A percentile compares a stretch with the other conserved stretches of the same genome.
These are phyloP conservation scores for Alaudala cheleensis DNA, from an alignment of 2,113 vertebrate genomes.

Conservation along the genomic window DNA sequence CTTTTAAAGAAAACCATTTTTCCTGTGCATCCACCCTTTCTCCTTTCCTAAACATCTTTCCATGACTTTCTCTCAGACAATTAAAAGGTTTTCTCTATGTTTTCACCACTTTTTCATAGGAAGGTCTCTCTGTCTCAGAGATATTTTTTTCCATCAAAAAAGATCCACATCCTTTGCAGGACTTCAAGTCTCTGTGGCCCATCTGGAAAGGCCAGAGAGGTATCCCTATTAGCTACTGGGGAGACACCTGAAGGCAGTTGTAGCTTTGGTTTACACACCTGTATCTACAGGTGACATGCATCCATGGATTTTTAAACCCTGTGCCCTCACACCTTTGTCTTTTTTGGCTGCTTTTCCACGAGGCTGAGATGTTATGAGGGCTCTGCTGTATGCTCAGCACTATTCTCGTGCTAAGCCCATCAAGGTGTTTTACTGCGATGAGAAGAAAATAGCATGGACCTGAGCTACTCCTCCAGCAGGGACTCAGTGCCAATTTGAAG, in stretches of 20 bases:
- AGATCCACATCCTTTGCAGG: background rate
- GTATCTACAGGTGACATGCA: rapidly evolving
- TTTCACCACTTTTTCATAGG: background rate
- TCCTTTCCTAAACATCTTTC: background rate
- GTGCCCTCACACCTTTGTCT: background rate
- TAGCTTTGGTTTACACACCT: background rate
- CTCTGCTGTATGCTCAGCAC: background rate
- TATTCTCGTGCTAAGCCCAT: background rate
- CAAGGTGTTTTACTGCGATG: background rate
- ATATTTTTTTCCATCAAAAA: background rate
- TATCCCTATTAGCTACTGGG: background rate
- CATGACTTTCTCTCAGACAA: background rate
- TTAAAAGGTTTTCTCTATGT: background rate
- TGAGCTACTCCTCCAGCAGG: background rate
- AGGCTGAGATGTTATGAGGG: background rate
- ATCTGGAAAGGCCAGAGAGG: background rate
- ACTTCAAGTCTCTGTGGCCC: background rate
- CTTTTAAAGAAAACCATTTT: background rate
- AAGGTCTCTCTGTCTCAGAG: background rate
- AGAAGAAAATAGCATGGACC: background rate
- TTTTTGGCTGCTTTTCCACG: background rate
- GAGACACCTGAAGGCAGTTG: background rate
- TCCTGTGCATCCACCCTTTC: background rate
- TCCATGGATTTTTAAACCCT: background rate
- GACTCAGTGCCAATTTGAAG: background rate